These are phyloP conservation scores for Pegoplata infirma DNA, from an alignment of 2,888 invertebrate genomes.

Conservation along the genomic window DNA sequence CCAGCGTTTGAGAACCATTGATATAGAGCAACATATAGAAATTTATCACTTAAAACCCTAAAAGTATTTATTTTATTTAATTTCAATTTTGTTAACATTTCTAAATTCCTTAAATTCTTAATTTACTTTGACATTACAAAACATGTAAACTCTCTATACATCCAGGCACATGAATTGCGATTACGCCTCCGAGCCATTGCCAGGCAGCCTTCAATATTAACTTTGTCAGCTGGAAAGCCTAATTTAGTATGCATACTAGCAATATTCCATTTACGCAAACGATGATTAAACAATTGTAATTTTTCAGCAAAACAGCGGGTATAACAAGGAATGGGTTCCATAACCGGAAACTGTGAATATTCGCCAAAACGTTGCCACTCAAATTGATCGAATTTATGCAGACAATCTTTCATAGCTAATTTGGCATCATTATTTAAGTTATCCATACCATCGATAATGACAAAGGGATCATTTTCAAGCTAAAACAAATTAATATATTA, in stretches of 20 bases:
- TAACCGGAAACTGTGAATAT: constrained; percentile 67
- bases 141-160: constrained; percentile 72
- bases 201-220: constrained; percentile 61
- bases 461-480: constrained; percentile 73
- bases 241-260: constrained; percentile 65
- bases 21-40: too few relatives aligned
- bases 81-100: too few relatives aligned
- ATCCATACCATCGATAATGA: constrained; percentile 70
- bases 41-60: too few relatives aligned
- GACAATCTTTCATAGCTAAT: constrained; percentile 71
- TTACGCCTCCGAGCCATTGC: constrained; percentile 57
- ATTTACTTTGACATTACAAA: constrained; percentile 66
- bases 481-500: constrained; percentile 39
- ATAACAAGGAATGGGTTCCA: constrained; percentile 73
- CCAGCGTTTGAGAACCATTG: too few relatives aligned
- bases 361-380: constrained; percentile 69
- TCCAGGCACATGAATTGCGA: constrained; percentile 63
- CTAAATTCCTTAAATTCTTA: neutral
- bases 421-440: constrained; percentile 67
- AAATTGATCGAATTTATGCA: constrained; percentile 66
- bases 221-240: constrained; percentile 66
- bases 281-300: constrained; percentile 69
- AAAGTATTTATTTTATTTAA: too few relatives aligned
- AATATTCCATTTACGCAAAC: constrained; percentile 68
- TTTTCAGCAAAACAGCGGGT: constrained; percentile 70